Base-by-base conservation (phyloP, 2,888 invertebrate species). In the Chouioia cunea region DNA sequence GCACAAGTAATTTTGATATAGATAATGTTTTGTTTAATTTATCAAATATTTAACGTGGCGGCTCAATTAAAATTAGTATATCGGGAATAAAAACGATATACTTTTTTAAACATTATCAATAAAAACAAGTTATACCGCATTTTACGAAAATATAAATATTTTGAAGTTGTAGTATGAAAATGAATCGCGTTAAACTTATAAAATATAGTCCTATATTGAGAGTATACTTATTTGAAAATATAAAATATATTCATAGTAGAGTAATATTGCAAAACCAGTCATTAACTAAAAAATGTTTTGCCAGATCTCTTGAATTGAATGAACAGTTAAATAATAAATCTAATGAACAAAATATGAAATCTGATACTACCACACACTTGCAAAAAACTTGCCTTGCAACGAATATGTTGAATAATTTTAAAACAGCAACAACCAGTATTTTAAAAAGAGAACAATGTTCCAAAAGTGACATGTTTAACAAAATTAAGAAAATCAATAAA, bases 131-230 rank as follows among this genome's bases (percentile, higher is more conserved):
- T n/a, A n/a, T n/a, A n/a, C n/a, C n/a, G n/a, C n/a, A n/a, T n/a
- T n/a, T n/a, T n/a, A n/a, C n/a, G n/a, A n/a, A n/a, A n/a, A n/a
- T n/a, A n/a, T n/a, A n/a, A n/a, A n/a, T n/a, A n/a, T n/a, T n/a
- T n/a, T n/a, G n/a, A n/a, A n/a, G n/a, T n/a, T n/a, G n/a, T n/a
- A 14, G 2, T 36, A 27, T 16, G 16, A 50, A n/a, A 16, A 60
- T 60, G 50, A 60, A 60, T 27, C 27, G 18, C 14, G 27, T 16
- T 18, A 60, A 50, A 27, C 27, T 36, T 36, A 27, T 27, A 27
- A 27, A 27, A 27, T 54, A 12, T 54, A 23, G 23, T 22, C 23
- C 54, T 23, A 22, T 4, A 15, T 54, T 23, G 14, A 47, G 12
- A 12, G 6, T 60, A 27, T 14, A 6, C 3, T 16, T 15, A 36